Conservation (phyloP, 2,113 vertebrate species). For the Misgurnus mizolepis region DNA sequence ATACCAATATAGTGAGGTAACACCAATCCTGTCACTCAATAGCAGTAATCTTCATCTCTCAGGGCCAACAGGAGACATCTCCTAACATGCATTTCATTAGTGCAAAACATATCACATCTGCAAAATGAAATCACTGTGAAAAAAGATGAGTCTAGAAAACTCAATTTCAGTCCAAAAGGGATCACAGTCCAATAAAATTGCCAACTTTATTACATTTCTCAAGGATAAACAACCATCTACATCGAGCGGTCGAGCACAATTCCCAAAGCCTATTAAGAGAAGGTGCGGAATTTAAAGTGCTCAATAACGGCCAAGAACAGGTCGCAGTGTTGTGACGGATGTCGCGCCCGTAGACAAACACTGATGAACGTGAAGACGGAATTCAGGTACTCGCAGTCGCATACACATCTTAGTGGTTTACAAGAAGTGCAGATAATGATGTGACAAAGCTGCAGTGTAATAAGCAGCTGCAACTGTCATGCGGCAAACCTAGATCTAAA, state of each 20-base stretch:
- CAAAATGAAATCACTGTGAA: slow-evolving; percentile 52
- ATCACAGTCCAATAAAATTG: slow-evolving; percentile 55
- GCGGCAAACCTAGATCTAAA: not conserved
- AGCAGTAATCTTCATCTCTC: slow-evolving; percentile 33
- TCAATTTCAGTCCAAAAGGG: slow-evolving; percentile 46
- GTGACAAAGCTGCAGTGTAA: slow-evolving; percentile 70
- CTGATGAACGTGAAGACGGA: not conserved
- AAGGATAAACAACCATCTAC: slow-evolving; percentile 53
- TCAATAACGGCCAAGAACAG: slow-evolving; percentile 53
- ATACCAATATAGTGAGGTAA: slow-evolving; percentile 34
- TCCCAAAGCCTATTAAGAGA: slow-evolving; percentile 60
- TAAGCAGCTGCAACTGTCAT: slow-evolving; percentile 73
- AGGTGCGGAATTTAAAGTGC: slow-evolving; percentile 37
- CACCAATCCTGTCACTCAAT: slow-evolving; percentile 40
- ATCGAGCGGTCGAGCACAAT: slow-evolving; percentile 44
- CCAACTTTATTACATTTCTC: slow-evolving; percentile 54
- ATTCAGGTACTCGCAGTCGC: too few relatives aligned
- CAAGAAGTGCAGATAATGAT: slow-evolving; percentile 64
- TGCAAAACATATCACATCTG: slow-evolving; percentile 49
- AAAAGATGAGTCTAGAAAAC: slow-evolving; percentile 39
- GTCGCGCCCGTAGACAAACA: slow-evolving; percentile 42
- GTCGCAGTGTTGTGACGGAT: slow-evolving; percentile 42
- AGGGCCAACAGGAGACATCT: slow-evolving; percentile 40
- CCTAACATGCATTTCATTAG: slow-evolving; percentile 57
- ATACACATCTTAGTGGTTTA: too few relatives aligned